Conservation (phyloP, 2,113 vertebrate species). For the Uria lomvia region DNA sequence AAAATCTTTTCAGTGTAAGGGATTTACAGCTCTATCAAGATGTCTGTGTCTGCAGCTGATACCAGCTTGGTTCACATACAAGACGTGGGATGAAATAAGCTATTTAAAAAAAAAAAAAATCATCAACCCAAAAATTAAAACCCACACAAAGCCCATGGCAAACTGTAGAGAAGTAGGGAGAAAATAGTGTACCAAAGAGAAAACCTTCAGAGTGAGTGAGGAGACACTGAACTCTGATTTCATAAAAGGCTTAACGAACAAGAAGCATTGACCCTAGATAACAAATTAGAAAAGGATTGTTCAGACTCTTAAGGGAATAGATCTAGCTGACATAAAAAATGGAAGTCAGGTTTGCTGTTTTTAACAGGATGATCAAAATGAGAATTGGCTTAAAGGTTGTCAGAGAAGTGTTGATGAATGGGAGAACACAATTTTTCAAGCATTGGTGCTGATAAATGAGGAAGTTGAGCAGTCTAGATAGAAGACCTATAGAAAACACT, state of each 20-base stretch:
- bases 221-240: background rate
- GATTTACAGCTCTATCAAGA: background rate
- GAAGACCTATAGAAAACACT: background rate
- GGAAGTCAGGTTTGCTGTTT: background rate
- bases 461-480: background rate
- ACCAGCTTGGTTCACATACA: background rate
- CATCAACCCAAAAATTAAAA: background rate
- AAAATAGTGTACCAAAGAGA: background rate
- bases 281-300: background rate
- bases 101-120: background rate
- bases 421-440: background rate
- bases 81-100: background rate
- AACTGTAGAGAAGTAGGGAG: background rate
- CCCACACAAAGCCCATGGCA: background rate
- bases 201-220: background rate
- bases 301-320: background rate
- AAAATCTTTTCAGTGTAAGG: constrained; percentile 13
- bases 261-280: background rate
- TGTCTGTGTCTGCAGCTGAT: background rate
- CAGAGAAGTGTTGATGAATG: background rate
- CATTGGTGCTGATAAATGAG: background rate
- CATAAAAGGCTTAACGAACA: background rate
- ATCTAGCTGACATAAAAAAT: background rate
- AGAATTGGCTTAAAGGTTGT: background rate
- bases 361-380: background rate